These are phyloP conservation scores for Ifrita kowaldi DNA, from an alignment of 2,113 vertebrate species.

Conservation along the genomic window DNA sequence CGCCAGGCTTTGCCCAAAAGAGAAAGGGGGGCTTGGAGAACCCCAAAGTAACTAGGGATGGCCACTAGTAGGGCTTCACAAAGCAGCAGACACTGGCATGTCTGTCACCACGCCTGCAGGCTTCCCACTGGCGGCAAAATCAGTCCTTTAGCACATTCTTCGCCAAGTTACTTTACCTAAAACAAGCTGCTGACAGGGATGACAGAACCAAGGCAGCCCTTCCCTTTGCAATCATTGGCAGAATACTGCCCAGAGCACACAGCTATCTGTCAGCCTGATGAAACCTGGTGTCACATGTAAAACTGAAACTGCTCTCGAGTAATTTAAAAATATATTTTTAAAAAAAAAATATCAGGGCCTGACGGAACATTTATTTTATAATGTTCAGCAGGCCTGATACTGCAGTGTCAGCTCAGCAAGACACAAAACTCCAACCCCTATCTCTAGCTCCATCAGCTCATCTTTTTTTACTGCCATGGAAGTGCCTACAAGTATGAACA, in stretches of 20 bases:
- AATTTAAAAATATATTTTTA: not conserved
- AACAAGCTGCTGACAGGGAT: not conserved
- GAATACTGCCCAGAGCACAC: not conserved
- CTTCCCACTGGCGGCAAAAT: not conserved
- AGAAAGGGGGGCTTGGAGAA: not conserved
- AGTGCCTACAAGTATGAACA: not conserved
- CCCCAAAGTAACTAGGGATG: not conserved
- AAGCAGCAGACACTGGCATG: not conserved
- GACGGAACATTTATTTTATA: not conserved
- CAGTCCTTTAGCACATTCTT: not conserved
- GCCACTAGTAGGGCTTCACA: not conserved
- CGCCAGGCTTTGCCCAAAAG: not conserved
- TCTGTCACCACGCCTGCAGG: not conserved
- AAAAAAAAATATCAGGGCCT: not conserved
- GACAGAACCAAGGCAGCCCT: not conserved
- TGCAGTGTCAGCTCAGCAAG: not conserved
- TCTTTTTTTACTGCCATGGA: not conserved
- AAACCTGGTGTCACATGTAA: not conserved
- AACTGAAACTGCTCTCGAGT: not conserved
- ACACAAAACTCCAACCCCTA: not conserved
- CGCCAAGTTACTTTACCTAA: not conserved
- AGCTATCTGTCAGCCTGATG: not conserved
- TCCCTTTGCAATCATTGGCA: not conserved
- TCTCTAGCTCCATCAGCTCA: not conserved
- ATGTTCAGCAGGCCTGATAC: not conserved